These are phyloP conservation scores for Chanos chanos DNA, from an alignment of 2,797 vertebrate genomes.

Conservation along the genomic window DNA sequence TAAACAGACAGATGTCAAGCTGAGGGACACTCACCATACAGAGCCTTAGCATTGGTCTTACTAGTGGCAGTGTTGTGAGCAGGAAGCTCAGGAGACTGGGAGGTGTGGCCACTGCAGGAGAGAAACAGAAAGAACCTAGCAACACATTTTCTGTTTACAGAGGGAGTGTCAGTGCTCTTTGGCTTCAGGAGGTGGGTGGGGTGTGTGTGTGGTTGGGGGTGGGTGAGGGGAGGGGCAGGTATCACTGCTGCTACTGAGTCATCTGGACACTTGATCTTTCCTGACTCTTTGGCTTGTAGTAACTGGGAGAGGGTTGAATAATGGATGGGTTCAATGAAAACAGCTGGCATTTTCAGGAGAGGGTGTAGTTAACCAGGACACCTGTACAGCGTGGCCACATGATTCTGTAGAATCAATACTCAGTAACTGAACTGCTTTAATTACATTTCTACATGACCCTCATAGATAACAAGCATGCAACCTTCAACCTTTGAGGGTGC, in stretches of 20 bases:
- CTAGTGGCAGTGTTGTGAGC: slow-evolving; percentile 39
- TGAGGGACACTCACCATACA: slow-evolving; percentile 61
- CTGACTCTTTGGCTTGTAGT: slow-evolving; percentile 40
- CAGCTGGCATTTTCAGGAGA: background rate
- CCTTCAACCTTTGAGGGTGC: too few relatives aligned
- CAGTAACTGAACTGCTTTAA: too few relatives aligned
- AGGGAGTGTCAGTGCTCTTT: background rate
- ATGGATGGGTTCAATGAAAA: slow-evolving; percentile 28
- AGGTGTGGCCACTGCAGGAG: slow-evolving; percentile 56
- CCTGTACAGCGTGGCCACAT: too few relatives aligned
- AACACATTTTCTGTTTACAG: background rate
- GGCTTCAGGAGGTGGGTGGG: background rate
- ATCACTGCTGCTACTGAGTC: slow-evolving; percentile 3
- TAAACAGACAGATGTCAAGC: background rate
- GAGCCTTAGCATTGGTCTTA: slow-evolving; percentile 59
- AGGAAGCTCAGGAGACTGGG: slow-evolving; percentile 50
- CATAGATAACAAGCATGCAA: too few relatives aligned
- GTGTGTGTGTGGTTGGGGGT: background rate
- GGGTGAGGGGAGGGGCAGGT: background rate
- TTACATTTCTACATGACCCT: too few relatives aligned
- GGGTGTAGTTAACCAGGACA: background rate
- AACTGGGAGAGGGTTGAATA: slow-evolving; percentile 49
- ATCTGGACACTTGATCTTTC: slow-evolving; percentile 47
- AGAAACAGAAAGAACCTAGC: background rate
- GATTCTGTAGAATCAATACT: too few relatives aligned